phyloP scores from a whole-genome alignment of 2,113 vertebrate species.

The Nycticebus coucang region DNA sequence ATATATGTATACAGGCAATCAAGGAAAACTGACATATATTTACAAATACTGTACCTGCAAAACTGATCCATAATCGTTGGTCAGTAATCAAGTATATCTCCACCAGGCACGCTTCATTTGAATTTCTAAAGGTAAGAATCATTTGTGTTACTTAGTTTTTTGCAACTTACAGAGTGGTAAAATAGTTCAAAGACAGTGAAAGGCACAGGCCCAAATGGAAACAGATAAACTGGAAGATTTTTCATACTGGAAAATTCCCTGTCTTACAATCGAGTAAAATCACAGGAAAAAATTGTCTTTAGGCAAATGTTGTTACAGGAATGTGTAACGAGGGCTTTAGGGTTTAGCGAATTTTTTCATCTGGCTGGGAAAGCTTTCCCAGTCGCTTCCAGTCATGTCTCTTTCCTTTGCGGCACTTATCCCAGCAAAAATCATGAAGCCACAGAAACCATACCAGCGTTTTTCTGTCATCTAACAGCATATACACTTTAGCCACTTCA shows the following conservation, averaged over 20 bases:
- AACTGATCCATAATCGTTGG: neutral
- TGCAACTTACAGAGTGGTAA: neutral
- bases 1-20: neutral
- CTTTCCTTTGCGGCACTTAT: neutral
- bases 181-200: neutral
- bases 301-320: neutral
- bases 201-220: neutral
- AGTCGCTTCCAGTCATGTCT: neutral
- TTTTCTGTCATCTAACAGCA: neutral
- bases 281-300: neutral
- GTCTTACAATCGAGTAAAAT: neutral
- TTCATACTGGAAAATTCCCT: neutral
- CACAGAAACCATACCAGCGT: rapidly evolving
- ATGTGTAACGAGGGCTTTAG: no score
- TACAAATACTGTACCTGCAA: neutral
- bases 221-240: neutral
- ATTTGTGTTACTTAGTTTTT: neutral
- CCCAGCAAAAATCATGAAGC: neutral
- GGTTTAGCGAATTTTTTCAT: neutral
- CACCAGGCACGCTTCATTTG: neutral
- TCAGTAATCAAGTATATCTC: neutral
- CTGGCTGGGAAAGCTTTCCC: neutral
- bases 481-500: rapidly evolving
- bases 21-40: neutral
- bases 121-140: neutral